Base-by-base conservation (phyloP, 2,797 vertebrate genomes). In the Melanotaenia maccullochi region DNA sequence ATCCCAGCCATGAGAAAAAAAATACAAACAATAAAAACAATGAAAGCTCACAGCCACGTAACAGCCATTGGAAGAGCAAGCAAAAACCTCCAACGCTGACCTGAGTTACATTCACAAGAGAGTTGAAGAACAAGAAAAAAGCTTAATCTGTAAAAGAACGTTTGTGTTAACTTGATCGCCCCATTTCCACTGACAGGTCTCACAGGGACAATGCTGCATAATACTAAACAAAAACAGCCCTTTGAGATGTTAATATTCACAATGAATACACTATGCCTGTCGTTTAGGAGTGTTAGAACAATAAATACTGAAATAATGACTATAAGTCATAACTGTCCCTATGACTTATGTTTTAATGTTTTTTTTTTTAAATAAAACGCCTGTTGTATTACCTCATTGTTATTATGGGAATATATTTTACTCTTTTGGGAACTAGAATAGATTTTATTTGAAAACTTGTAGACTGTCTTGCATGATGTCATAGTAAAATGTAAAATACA, bases 11-110 rank as follows among this genome's bases (percentile, higher is more conserved):
- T 66, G 71, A 75, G 7, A 33, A 64, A 9, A 69, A 20, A 76
- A 65, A 55, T 69, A 71, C n/a, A 85, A 68, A 71, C 16, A 77
- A 63, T 55, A 71, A 70, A 20, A 85, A 78, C 25, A 67, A 68
- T 61, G 67, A 40, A 81, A 70, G 49, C 18, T 20, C 35, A 16
- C 22, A 47, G 73, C 22, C 44, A 64, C n/a, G 56, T 59, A 58
- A 24, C 22, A 68, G 61, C 24, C 13, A 13, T 3, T 49, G 40
- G 28, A 42, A 14, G 33, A 66, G 20, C 28, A 76, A 71, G 73
- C 9, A 67, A 16, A 60, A 63, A 7, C 12, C 65, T 60, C 1
- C 13, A 66, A 14, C 1, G 2, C 3, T 32, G 52, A 42, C 61
- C 57, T 5, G 32, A 79, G 66, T 68, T 60, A 75, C 18, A 58